Evolutionary conservation across 2,113 vertebrate species (phyloP).

Genomic region (Erpornis zantholeuca): DNA sequence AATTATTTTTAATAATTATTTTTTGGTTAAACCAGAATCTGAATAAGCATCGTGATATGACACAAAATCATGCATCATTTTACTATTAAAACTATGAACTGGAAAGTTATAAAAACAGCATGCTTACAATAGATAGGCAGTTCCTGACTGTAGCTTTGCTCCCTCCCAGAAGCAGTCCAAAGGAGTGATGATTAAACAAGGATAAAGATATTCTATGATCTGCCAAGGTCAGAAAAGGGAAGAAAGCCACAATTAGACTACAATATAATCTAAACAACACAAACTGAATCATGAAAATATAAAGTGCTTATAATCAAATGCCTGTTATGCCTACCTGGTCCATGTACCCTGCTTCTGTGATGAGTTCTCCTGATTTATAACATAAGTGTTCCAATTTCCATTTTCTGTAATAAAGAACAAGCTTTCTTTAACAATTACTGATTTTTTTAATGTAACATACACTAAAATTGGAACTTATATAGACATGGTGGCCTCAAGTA

Average conservation of each 20-base stretch:
- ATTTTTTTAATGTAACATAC: not conserved
- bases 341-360: not conserved
- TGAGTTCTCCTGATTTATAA: not conserved
- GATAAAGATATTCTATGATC: slow-evolving; percentile 95
- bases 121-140: slow-evolving; percentile 92
- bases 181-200: slow-evolving; percentile 96
- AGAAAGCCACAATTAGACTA: not conserved
- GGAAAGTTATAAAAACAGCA: not conserved
- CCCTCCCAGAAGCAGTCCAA: slow-evolving; percentile 99
- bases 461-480: not conserved
- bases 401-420: not conserved
- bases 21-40: not conserved
- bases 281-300: not conserved
- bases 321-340: not conserved
- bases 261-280: not conserved
- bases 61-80: not conserved
- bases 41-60: not conserved
- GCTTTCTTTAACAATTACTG: not conserved
- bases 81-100: not conserved
- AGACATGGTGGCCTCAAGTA: not conserved
- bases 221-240: slow-evolving; percentile 62
- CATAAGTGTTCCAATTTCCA: not conserved
- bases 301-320: not conserved
- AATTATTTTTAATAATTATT: not conserved
- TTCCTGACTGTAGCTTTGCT: slow-evolving; percentile 93